Evolutionary conservation across 2,797 vertebrate species (phyloP).

Genomic region (Coendou prehensilis): DNA sequence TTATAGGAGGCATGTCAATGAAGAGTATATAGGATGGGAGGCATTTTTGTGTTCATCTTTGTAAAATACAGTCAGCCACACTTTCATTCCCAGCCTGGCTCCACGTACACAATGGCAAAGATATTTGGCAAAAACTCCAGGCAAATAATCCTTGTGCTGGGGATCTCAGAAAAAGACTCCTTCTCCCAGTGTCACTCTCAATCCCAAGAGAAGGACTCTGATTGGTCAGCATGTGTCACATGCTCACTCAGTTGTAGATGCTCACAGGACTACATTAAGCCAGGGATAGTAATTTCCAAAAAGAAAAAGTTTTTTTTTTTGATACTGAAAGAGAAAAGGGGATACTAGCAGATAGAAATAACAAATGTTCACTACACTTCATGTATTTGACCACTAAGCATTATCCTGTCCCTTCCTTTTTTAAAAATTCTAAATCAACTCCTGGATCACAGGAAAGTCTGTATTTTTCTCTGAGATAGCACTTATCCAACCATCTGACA

Average conservation of each 20-base stretch:
- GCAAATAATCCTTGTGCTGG: neutral
- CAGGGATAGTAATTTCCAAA: neutral
- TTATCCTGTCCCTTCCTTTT: neutral
- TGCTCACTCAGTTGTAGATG: neutral
- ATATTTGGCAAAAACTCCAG: neutral
- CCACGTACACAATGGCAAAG: neutral
- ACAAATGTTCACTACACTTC: neutral
- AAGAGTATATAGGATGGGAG: neutral
- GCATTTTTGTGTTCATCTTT: neutral
- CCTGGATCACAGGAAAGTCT: neutral
- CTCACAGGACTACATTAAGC: neutral
- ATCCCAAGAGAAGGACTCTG: neutral
- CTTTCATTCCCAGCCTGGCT: neutral
- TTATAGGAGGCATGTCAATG: neutral
- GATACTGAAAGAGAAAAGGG: neutral
- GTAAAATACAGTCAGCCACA: neutral
- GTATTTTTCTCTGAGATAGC: neutral
- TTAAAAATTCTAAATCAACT: neutral
- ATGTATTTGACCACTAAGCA: conserved; percentile 46
- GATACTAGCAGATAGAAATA: neutral
- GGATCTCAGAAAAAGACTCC: conserved; percentile 10
- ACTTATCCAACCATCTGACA: neutral
- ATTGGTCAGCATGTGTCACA: neutral
- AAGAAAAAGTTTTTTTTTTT: neutral
- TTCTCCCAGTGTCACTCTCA: neutral